These are phyloP conservation scores for Ips typographus DNA, from an alignment of 1,140 invertebrate species.

Conservation along the genomic window DNA sequence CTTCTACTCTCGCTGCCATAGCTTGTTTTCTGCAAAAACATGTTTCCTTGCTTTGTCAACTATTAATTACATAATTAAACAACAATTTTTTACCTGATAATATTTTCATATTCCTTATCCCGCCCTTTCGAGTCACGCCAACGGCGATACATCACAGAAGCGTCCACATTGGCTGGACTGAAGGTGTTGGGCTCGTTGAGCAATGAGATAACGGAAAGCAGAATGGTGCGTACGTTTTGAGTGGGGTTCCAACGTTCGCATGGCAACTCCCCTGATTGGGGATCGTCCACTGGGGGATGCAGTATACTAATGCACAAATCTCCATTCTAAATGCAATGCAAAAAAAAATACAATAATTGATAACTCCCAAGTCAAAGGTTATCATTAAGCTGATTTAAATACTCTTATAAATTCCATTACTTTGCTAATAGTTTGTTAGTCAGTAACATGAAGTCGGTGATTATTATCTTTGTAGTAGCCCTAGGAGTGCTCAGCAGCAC, in stretches of 20 bases:
- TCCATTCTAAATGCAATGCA: constrained; percentile 73
- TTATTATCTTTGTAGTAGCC: too few relatives aligned
- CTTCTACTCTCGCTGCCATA: constrained; percentile 88
- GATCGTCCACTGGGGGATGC: constrained; percentile 98
- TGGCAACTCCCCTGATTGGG: constrained; percentile 96
- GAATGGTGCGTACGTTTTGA: constrained; percentile 97
- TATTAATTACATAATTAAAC: background rate
- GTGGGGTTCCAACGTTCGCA: constrained; percentile 99
- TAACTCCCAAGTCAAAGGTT: too few relatives aligned
- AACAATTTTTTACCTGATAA: constrained; percentile 77
- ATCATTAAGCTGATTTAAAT: too few relatives aligned
- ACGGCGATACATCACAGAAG: constrained; percentile 98
- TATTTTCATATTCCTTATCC: constrained; percentile 99
- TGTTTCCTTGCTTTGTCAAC: background rate
- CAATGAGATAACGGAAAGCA: constrained; percentile 97
- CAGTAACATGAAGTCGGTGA: background rate
- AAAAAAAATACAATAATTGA: too few relatives aligned
- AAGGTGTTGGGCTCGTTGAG: constrained; percentile 99
- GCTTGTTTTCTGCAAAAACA: constrained; percentile 86
- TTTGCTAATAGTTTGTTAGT: too few relatives aligned
- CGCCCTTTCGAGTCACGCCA: constrained; percentile 98
- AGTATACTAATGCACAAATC: constrained; percentile 99
- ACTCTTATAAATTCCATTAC: too few relatives aligned
- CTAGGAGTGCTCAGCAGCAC: background rate
- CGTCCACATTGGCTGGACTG: constrained; percentile 99